phyloP scores from a whole-genome alignment of 2,797 vertebrate species.

The Phoeniculus purpureus region DNA sequence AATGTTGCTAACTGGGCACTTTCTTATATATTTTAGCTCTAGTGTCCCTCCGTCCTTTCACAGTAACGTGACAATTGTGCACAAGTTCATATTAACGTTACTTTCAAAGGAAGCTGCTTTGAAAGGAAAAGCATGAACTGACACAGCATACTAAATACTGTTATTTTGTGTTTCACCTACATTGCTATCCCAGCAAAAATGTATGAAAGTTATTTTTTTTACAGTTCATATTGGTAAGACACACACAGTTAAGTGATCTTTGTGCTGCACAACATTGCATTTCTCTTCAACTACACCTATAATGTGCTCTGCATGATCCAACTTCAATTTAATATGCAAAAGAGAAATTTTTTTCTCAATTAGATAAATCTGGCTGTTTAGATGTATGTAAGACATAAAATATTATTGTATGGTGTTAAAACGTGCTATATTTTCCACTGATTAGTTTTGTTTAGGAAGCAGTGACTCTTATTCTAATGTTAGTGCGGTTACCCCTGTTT shows the following conservation, averaged over 20 bases:
- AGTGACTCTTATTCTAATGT: not conserved
- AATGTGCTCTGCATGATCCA: not conserved
- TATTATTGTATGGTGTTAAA: not conserved
- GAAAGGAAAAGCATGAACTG: not conserved
- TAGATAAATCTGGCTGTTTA: not conserved
- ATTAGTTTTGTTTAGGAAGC: not conserved
- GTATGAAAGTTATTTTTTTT: not conserved
- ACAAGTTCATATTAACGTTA: not conserved
- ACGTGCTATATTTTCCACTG: constrained; percentile 16
- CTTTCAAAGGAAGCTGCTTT: constrained; percentile 13
- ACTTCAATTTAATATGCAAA: not conserved
- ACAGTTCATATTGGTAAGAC: not conserved
- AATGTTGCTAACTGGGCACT: constrained; percentile 57
- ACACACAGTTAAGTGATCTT: not conserved
- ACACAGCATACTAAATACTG: not conserved
- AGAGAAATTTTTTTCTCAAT: constrained; percentile 4
- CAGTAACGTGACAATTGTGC: not conserved
- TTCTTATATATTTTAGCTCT: constrained; percentile 22
- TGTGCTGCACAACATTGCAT: not conserved
- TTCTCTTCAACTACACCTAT: not conserved
- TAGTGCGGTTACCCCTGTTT: not conserved
- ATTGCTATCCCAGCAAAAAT: not conserved
- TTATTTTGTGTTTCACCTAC: not conserved
- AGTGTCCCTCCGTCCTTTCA: not conserved
- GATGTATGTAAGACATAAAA: not conserved